These are phyloP conservation scores for Clitarchus hookeri DNA, from an alignment of 2,888 invertebrate species.

Conservation along the genomic window DNA sequence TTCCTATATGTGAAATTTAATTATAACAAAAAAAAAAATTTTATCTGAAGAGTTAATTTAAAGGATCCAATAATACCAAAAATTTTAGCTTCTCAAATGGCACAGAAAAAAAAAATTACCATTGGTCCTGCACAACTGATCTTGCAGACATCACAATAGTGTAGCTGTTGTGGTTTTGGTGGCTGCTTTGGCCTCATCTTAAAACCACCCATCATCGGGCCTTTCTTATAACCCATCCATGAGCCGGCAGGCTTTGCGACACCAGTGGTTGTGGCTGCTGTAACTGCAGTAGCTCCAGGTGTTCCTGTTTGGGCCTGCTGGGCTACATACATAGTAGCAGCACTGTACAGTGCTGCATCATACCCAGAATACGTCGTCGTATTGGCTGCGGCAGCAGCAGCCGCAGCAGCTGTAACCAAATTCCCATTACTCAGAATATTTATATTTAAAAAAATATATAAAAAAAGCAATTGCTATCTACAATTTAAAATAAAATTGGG, in stretches of 20 bases:
- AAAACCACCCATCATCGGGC: slow-evolving; percentile 51
- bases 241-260: slow-evolving; percentile 53
- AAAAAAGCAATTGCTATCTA: no score
- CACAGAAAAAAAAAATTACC: slow-evolving; percentile 53
- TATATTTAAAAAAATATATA: no score
- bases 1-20: no score
- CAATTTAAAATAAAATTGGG: no score
- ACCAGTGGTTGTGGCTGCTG: slow-evolving; percentile 48
- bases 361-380: slow-evolving; percentile 81
- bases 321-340: slow-evolving; percentile 93
- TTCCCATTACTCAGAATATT: no score
- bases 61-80: no score
- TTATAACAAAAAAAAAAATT: no score
- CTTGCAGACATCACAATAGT: slow-evolving; percentile 99
- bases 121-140: slow-evolving; percentile 96
- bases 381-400: slow-evolving; percentile 61
- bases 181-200: slow-evolving; percentile 77
- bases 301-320: slow-evolving; percentile 63
- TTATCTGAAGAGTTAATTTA: no score
- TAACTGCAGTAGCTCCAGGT: slow-evolving; percentile 30
- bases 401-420: neutral
- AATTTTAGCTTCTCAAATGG: no score
- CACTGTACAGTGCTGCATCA: slow-evolving; percentile 94
- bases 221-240: slow-evolving; percentile 67
- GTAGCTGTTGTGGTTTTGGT: slow-evolving; percentile 89